Conservation (phyloP, 1,140 invertebrate species). For the Drusus annulatus region DNA sequence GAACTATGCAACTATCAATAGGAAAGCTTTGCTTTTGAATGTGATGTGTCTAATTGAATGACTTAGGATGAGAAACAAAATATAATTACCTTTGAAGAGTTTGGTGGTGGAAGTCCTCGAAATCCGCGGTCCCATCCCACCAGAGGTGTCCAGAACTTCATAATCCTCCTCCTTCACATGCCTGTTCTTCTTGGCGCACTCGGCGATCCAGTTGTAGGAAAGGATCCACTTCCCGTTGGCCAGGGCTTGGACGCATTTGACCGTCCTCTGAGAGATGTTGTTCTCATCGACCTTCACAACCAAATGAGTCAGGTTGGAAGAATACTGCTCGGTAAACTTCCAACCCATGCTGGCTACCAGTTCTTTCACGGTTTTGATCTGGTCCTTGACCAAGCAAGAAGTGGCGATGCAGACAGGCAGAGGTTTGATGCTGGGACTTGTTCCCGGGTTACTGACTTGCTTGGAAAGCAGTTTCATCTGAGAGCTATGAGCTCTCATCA, state of each 20-base stretch:
- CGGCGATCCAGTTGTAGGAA: conserved; percentile 63
- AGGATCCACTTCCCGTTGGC: conserved; percentile 66
- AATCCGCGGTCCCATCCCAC: conserved; percentile 63
- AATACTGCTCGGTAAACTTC: conserved; percentile 64
- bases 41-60: too few relatives aligned
- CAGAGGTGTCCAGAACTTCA: conserved; percentile 64
- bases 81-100: conserved; percentile 64
- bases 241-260: conserved; percentile 66
- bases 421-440: not conserved
- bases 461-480: not conserved
- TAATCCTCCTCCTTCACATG: conserved; percentile 62
- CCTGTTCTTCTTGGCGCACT: conserved; percentile 56
- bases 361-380: conserved; percentile 60
- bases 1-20: too few relatives aligned
- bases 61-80: too few relatives aligned
- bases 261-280: conserved; percentile 66
- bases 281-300: conserved; percentile 66
- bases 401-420: conserved; percentile 62
- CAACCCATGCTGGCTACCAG: conserved; percentile 62
- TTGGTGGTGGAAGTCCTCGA: conserved; percentile 62
- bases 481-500: not conserved
- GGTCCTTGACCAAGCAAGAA: conserved; percentile 61
- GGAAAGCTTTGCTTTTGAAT: too few relatives aligned
- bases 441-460: not conserved
- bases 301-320: conserved; percentile 65